These are phyloP conservation scores for Trididemnum nubilum DNA, from an alignment of 23 tunicate species.

Conservation along the genomic window DNA sequence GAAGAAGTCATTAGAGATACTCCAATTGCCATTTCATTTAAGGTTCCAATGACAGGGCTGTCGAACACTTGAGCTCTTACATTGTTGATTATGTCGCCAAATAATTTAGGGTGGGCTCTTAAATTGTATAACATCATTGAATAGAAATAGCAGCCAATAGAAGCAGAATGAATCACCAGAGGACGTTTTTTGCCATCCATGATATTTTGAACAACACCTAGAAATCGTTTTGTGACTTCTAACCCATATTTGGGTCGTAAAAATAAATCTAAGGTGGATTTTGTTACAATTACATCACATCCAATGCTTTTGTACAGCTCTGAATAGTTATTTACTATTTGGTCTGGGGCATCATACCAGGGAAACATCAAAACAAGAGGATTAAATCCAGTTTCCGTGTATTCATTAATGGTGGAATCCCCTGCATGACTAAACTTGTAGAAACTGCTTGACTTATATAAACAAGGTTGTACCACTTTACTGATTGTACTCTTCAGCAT, in stretches of 20 bases:
- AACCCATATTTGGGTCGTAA: conserved; percentile 72
- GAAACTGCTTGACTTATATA: too few relatives aligned
- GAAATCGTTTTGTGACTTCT: conserved; percentile 33
- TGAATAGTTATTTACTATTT: conserved; percentile 41
- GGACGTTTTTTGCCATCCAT: conserved; percentile 8
- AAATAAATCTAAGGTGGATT: conserved; percentile 46
- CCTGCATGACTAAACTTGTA: too few relatives aligned
- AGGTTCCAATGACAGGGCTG: conserved; percentile 89
- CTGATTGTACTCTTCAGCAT: too few relatives aligned
- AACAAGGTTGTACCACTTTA: too few relatives aligned
- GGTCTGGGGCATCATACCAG: conserved; percentile 64
- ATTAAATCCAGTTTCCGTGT: too few relatives aligned
- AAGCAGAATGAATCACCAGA: conserved; percentile 62
- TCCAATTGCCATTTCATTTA: conserved; percentile 85
- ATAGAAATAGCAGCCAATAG: conserved; percentile 86
- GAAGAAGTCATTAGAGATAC: conserved; percentile 40
- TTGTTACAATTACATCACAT: conserved; percentile 34
- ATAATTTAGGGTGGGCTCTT: conserved; percentile 43
- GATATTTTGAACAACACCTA: conserved; percentile 3
- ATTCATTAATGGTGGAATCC: too few relatives aligned
- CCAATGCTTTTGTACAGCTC: conserved; percentile 37
- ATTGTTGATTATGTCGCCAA: conserved; percentile 5
- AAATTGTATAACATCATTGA: conserved; percentile 60
- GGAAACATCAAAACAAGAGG: conserved; percentile 65
- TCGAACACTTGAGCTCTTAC: conserved; percentile 63